A percentile compares a stretch with the other conserved stretches of the same genome.
These are phyloP conservation scores for Pempheris klunzingeri DNA, from an alignment of 2,797 vertebrate genomes.

Conservation along the genomic window DNA sequence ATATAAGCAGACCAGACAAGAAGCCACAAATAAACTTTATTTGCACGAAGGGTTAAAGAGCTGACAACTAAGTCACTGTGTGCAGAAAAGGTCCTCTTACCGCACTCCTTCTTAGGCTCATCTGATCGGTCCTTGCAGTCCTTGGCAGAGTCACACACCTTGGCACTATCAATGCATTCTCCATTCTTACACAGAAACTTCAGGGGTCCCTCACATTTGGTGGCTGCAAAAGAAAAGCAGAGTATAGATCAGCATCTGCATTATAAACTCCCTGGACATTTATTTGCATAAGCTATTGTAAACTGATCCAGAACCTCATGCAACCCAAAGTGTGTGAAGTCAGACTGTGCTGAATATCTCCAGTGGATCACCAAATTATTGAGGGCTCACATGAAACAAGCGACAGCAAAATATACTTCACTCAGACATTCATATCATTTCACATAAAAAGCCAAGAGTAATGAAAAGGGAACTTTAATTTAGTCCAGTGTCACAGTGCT, in stretches of 20 bases:
- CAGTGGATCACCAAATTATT: conserved; percentile 18
- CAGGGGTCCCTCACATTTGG: conserved; percentile 92
- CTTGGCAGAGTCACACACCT: conserved; percentile 94
- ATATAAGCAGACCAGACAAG: background rate
- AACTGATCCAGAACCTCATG: background rate
- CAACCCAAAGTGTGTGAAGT: conserved; percentile 1
- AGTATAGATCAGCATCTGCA: conserved; percentile 1
- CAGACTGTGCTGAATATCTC: conserved; percentile 21
- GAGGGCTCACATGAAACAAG: conserved; percentile 39
- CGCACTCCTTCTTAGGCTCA: conserved; percentile 96
- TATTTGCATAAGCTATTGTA: conserved; percentile 21
- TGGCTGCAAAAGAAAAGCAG: conserved; percentile 83
- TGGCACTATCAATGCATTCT: conserved; percentile 94
- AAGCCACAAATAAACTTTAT: background rate
- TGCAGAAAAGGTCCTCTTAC: conserved; percentile 82
- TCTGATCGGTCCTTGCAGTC: conserved; percentile 98
- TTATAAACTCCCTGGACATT: background rate
- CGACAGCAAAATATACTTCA: conserved; percentile 7
- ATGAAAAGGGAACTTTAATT: conserved; percentile 45
- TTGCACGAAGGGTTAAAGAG: background rate
- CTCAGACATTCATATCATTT: conserved; percentile 33
- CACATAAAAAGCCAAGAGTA: conserved; percentile 20
- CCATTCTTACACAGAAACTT: conserved; percentile 97
- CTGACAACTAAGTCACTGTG: background rate
- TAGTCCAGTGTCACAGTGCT: conserved; percentile 42